phyloP scores from a whole-genome alignment of 1,140 invertebrate species.

The Orius laevigatus region DNA sequence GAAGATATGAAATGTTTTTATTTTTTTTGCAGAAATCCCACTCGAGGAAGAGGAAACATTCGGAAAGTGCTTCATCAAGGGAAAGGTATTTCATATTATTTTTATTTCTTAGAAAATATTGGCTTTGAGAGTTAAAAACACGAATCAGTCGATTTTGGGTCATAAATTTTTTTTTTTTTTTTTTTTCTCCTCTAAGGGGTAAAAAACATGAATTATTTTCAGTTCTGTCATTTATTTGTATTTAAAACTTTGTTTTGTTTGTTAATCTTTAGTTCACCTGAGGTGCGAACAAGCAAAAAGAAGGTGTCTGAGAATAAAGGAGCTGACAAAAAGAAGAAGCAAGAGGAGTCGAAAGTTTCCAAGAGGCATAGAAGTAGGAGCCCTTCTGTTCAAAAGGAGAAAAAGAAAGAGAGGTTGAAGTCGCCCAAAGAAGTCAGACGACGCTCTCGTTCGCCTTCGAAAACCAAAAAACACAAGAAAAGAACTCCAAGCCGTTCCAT shows the following conservation, averaged over 20 bases:
- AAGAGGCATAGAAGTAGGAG: background rate
- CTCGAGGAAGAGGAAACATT: slow-evolving; percentile 3
- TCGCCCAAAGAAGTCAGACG: slow-evolving; percentile 3
- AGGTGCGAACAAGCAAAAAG: slow-evolving; percentile 14
- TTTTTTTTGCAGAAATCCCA: slow-evolving; percentile 16
- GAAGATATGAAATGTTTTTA: background rate
- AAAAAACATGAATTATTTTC: too few species aligned
- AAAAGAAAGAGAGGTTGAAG: slow-evolving; percentile 5
- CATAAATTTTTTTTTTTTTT: too few species aligned
- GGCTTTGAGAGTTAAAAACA: background rate
- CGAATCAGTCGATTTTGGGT: too few species aligned
- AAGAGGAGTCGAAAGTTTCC: background rate
- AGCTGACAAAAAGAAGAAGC: slow-evolving; percentile 7
- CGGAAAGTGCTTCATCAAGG: slow-evolving; percentile 14
- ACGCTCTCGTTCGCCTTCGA: background rate
- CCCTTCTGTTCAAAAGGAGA: background rate
- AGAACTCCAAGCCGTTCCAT: background rate
- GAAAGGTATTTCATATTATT: slow-evolving; percentile 12
- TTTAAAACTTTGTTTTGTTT: background rate
- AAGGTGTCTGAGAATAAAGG: slow-evolving; percentile 8
- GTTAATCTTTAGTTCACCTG: slow-evolving; percentile 14
- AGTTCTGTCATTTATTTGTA: too few species aligned
- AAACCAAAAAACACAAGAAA: background rate
- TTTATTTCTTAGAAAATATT: background rate
- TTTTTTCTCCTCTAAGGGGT: too few species aligned